Percentiles rank a stretch among this genome's conserved stretches.
Evolutionary conservation across 2,113 vertebrate species (phyloP).

Genomic region (Pelusios castaneus): DNA sequence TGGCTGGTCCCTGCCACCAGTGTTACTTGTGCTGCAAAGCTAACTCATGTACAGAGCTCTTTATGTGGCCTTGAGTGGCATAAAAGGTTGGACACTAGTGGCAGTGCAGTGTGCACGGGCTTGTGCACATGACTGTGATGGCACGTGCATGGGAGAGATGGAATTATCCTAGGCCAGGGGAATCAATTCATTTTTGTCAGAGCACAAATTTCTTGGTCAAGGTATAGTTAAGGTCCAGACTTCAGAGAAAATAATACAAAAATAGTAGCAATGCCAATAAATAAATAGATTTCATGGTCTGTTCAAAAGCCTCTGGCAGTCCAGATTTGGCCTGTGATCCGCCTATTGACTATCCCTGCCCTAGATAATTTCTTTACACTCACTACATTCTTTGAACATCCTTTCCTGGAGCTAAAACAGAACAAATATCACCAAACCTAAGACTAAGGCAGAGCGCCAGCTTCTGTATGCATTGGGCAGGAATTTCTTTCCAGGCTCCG

Average conservation of each 20-base stretch:
- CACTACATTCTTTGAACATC: background rate
- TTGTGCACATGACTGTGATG: rapidly evolving
- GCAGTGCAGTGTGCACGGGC: background rate
- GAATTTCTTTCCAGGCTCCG: background rate
- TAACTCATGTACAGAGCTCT: rapidly evolving
- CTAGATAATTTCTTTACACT: background rate
- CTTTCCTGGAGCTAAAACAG: background rate
- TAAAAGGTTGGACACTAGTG: background rate
- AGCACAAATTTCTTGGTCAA: no score
- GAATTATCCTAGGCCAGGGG: background rate
- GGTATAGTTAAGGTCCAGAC: no score
- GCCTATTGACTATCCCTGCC: no score
- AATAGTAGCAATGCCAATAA: no score
- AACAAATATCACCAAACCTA: background rate
- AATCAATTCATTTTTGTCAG: no score
- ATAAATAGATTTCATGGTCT: no score
- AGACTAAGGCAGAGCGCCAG: background rate
- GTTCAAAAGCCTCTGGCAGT: no score
- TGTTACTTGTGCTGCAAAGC: background rate
- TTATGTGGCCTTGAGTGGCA: background rate
- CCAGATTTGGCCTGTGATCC: no score
- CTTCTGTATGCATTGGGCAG: background rate
- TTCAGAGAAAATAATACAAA: no score
- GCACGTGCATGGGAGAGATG: background rate
- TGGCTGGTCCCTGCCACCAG: background rate